Conservation (phyloP, 2,797 vertebrate genomes). For the Rhynchonycteris naso region DNA sequence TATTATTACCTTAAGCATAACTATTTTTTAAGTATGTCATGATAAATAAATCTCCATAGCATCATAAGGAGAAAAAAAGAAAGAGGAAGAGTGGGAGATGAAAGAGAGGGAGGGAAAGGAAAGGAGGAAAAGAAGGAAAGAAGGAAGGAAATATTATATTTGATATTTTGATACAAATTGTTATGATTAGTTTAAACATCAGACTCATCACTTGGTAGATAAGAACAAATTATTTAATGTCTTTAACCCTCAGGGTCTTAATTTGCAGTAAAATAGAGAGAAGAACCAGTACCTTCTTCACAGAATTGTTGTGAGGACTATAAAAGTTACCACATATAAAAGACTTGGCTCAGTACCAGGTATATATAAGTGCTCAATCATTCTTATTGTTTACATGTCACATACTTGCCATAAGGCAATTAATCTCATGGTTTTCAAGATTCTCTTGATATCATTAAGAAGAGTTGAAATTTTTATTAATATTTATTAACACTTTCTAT, state of each 20-base stretch:
- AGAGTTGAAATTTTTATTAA: slow-evolving; percentile 31
- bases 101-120: too few relatives aligned
- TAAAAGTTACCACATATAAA: not conserved
- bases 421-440: slow-evolving; percentile 48
- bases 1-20: slow-evolving; percentile 15
- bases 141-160: not conserved
- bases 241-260: not conserved
- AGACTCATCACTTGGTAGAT: not conserved
- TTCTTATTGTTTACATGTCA: slow-evolving; percentile 30
- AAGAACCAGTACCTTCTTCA: not conserved
- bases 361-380: not conserved
- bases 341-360: not conserved
- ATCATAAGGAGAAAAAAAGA: not conserved
- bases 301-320: not conserved
- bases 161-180: not conserved
- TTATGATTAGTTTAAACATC: not conserved
- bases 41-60: slow-evolving; percentile 2
- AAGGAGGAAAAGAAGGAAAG: rapidly evolving
- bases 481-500: not conserved
- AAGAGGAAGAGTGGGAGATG: not conserved
- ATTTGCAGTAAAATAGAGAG: not conserved
- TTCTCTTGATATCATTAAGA: slow-evolving; percentile 50
- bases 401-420: slow-evolving; percentile 8
- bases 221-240: slow-evolving; percentile 24
- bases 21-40: not conserved